These are phyloP conservation scores for Anoplopoma fimbria DNA, from an alignment of 2,113 vertebrate species.

Conservation along the genomic window DNA sequence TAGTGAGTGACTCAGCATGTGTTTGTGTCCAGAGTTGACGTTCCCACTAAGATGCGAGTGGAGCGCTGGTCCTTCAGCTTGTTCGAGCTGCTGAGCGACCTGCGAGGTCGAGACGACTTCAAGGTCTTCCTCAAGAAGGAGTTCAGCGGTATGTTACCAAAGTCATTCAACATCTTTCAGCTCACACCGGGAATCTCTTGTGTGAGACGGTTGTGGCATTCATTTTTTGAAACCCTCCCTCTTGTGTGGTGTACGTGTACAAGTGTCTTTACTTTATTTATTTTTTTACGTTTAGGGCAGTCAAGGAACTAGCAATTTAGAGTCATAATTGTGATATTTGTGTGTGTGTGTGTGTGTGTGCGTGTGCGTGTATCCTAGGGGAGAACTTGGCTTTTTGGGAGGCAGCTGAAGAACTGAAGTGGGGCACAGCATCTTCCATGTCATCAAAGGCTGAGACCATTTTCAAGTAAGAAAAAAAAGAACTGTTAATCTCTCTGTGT, in stretches of 20 bases:
- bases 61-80: constrained; percentile 98
- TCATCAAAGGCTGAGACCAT: constrained; percentile 92
- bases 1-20: background rate
- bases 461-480: constrained; percentile 88
- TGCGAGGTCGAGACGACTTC: constrained; percentile 93
- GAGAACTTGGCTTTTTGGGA: constrained; percentile 99
- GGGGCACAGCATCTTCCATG: constrained; percentile 92
- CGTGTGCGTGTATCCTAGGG: constrained; percentile 77
- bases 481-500: background rate
- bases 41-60: constrained; percentile 94
- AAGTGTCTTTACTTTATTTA: background rate
- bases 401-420: constrained; percentile 97
- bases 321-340: background rate
- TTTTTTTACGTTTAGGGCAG: no score
- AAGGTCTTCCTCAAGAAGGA: constrained; percentile 98
- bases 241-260: background rate
- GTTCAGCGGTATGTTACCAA: constrained; percentile 89
- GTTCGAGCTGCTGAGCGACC: constrained; percentile 92
- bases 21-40: constrained; percentile 85
- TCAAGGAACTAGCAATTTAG: no score
- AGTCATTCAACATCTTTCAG: background rate
- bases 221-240: background rate
- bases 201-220: background rate
- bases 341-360: background rate
- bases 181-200: background rate